A percentile compares a stretch with the other conserved stretches of the same genome.
Evolutionary conservation across 2,888 invertebrate genomes (phyloP).

Genomic region (Apoda limacodes): DNA sequence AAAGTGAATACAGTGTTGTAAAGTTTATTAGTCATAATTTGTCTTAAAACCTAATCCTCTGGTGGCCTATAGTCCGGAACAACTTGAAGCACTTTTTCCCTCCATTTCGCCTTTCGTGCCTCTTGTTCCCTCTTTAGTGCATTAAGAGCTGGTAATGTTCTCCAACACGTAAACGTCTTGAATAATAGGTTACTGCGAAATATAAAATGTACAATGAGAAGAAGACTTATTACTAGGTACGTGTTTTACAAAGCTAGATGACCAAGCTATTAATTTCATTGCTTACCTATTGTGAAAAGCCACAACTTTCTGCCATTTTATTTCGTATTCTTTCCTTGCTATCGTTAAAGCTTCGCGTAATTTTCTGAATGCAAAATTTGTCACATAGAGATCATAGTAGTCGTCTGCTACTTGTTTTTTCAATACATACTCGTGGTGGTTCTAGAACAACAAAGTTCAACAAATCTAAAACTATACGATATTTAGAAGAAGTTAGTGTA

Average conservation of each 20-base stretch:
- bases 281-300: constrained; percentile 59
- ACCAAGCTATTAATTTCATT: not conserved
- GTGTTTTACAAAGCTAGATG: too few relatives aligned
- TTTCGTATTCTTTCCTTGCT: constrained; percentile 51
- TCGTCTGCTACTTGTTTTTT: constrained; percentile 79
- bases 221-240: not conserved
- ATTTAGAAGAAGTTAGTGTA: too few relatives aligned
- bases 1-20: too few relatives aligned
- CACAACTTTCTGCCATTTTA: constrained; percentile 54
- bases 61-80: constrained; percentile 77
- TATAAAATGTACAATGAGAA: constrained; percentile 1
- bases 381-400: constrained; percentile 74
- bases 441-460: constrained; percentile 40
- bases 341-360: constrained; percentile 57
- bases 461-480: not conserved
- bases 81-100: constrained; percentile 77
- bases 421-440: constrained; percentile 48
- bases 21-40: too few relatives aligned
- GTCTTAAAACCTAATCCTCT: constrained; percentile 45
- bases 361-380: constrained; percentile 56
- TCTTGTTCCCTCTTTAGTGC: constrained; percentile 76
- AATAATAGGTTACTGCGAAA: constrained; percentile 49
- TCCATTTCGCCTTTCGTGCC: constrained; percentile 75
- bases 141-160: constrained; percentile 73
- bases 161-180: constrained; percentile 68